Conservation (phyloP, 2,888 invertebrate species). For the Penaeus monodon region DNA sequence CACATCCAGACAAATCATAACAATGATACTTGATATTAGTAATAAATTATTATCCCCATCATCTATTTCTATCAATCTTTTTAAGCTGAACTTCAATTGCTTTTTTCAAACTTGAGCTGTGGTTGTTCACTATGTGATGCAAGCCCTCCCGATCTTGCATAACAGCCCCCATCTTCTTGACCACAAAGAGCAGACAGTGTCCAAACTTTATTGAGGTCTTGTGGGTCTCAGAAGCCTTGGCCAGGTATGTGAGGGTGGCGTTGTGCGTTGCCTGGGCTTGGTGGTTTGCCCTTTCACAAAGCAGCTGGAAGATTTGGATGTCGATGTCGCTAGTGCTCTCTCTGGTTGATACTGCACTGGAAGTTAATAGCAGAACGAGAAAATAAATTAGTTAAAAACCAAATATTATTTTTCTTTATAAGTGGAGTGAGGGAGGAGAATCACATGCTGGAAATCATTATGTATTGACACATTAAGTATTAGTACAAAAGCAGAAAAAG, state of each 20-base stretch:
- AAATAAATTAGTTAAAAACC: too few relatives aligned
- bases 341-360: slow-evolving; percentile 26
- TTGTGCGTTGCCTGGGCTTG: not conserved
- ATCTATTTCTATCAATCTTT: slow-evolving; percentile 12
- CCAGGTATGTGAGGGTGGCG: slow-evolving; percentile 3
- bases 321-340: slow-evolving; percentile 29
- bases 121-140: slow-evolving; percentile 9
- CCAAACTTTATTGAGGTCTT: slow-evolving; percentile 30
- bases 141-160: slow-evolving; percentile 11
- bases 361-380: too few relatives aligned
- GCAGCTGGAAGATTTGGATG: slow-evolving; percentile 29
- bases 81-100: slow-evolving; percentile 35
- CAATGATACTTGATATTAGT: not conserved
- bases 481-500: too few relatives aligned
- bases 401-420: too few relatives aligned
- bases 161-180: slow-evolving; percentile 26
- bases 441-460: too few relatives aligned
- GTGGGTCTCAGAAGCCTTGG: not conserved
- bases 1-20: too few relatives aligned
- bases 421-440: too few relatives aligned
- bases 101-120: slow-evolving; percentile 44
- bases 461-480: too few relatives aligned
- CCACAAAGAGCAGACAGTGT: slow-evolving; percentile 39
- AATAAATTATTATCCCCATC: not conserved
- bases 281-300: slow-evolving; percentile 16